These are phyloP conservation scores for Vulpes ferrilata DNA, from an alignment of 2,113 vertebrate genomes.

Conservation along the genomic window DNA sequence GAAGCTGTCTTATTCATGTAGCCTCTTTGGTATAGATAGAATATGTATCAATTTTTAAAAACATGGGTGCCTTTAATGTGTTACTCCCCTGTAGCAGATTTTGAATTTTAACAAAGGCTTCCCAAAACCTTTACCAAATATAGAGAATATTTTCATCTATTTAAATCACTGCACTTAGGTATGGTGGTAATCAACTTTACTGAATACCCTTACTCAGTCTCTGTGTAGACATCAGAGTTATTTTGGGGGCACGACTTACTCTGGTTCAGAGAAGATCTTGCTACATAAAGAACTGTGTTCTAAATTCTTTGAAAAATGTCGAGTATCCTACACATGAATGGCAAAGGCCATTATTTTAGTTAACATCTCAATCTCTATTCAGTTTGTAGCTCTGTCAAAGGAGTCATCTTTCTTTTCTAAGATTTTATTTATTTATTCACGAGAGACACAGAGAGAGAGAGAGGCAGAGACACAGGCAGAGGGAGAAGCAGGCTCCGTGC, in stretches of 20 bases:
- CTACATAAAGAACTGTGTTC: not conserved
- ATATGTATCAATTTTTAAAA: not conserved
- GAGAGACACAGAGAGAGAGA: too few relatives aligned
- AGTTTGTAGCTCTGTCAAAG: not conserved
- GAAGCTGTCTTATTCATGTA: not conserved
- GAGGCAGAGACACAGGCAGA: too few relatives aligned
- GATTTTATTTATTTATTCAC: too few relatives aligned
- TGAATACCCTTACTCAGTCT: not conserved
- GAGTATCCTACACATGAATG: not conserved
- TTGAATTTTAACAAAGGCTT: slow-evolving; percentile 16
- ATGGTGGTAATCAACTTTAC: not conserved
- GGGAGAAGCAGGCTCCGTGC: too few relatives aligned
- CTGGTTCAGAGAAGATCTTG: not conserved
- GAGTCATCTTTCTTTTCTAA: not conserved
- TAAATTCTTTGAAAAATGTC: not conserved
- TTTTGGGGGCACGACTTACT: not conserved
- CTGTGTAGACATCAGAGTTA: not conserved
- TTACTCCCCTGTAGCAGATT: not conserved
- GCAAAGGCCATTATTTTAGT: not conserved
- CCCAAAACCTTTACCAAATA: not conserved
- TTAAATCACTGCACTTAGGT: not conserved
- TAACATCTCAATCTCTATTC: not conserved
- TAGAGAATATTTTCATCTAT: not conserved
- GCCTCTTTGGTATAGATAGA: not conserved
- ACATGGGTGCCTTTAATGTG: not conserved